phyloP scores from a whole-genome alignment of 2,113 vertebrate species.

The Marmota flaviventris region DNA sequence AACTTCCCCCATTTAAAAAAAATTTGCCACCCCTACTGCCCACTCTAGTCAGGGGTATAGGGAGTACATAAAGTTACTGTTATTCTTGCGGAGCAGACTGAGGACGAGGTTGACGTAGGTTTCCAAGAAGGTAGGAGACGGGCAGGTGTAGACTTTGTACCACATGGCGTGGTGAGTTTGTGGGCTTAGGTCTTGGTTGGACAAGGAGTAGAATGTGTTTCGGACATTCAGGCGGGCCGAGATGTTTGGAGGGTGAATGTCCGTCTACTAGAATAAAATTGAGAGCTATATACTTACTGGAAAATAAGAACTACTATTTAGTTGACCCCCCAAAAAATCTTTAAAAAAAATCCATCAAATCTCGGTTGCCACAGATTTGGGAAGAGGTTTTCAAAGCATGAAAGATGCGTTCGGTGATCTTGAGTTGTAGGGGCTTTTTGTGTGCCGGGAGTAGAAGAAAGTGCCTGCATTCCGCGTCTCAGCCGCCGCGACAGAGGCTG shows the following conservation, averaged over 20 bases:
- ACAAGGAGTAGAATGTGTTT: background rate
- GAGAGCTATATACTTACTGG: background rate
- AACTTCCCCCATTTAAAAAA: background rate
- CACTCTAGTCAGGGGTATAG: too few relatives aligned
- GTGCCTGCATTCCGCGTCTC: background rate
- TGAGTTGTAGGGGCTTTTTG: background rate
- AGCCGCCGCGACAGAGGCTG: background rate
- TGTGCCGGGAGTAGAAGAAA: background rate
- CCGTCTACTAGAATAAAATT: background rate
- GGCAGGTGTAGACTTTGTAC: background rate
- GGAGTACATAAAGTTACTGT: fast-evolving
- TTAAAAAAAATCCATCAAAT: background rate
- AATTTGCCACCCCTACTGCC: background rate
- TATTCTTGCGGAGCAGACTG: background rate
- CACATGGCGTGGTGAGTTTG: background rate
- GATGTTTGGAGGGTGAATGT: too few relatives aligned
- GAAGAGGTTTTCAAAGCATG: background rate
- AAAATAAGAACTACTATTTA: background rate
- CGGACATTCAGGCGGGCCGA: background rate
- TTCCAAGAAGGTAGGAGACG: background rate
- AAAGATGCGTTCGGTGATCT: background rate
- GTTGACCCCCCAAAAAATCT: background rate
- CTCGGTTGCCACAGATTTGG: background rate
- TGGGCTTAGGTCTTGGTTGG: background rate
- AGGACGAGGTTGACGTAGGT: background rate